Conservation (phyloP, 1,140 invertebrate genomes). For the Marisa cornuarietis region DNA sequence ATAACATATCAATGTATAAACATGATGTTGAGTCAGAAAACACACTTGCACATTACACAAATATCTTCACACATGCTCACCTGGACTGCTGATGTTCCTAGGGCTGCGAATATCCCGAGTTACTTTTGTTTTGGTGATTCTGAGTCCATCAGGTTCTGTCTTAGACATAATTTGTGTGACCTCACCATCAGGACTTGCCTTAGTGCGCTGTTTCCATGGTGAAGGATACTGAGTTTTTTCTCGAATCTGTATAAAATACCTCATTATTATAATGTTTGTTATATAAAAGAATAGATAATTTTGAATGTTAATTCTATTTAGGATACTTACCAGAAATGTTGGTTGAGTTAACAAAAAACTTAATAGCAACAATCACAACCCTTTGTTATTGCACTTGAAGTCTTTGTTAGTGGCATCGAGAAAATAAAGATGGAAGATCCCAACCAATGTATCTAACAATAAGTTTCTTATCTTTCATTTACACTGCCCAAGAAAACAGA, state of each 20-base stretch:
- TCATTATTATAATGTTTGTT: no score
- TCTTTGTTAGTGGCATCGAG: no score
- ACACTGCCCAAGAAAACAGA: no score
- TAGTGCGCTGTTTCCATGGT: conserved; percentile 54
- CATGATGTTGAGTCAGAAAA: neutral
- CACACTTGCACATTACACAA: no score
- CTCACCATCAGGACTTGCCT: conserved; percentile 57
- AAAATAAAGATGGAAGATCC: no score
- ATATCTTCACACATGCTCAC: conserved; percentile 25
- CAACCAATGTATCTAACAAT: no score
- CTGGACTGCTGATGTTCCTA: conserved; percentile 60
- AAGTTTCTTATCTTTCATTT: no score
- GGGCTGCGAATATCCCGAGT: conserved; percentile 73
- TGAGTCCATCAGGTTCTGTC: conserved; percentile 38
- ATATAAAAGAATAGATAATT: no score
- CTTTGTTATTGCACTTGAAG: neutral
- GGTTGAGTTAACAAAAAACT: no score
- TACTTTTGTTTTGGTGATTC: conserved; percentile 66
- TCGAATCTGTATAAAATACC: conserved; percentile 45
- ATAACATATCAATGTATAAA: neutral
- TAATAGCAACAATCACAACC: no score
- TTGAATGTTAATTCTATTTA: no score
- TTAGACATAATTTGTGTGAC: conserved; percentile 58
- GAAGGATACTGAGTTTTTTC: conserved; percentile 57
- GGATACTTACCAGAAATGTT: no score